Base-by-base conservation (phyloP, 2,888 invertebrate genomes). In the Fragum sueziense region DNA sequence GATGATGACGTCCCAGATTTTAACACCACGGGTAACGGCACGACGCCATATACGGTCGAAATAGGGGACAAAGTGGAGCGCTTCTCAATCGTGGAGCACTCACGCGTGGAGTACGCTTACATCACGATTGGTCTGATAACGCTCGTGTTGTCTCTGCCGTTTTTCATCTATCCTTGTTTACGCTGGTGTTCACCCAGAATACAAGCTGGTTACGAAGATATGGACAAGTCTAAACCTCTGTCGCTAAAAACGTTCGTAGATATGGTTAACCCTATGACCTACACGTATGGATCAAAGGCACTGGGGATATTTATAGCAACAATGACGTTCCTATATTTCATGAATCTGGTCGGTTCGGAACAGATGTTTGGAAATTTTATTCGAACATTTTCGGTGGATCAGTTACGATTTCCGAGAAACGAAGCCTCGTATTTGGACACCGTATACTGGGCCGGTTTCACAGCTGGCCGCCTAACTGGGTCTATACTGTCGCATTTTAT, bases 351-450 rank as follows among this genome's bases (percentile, higher is more conserved):
- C 9, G 84, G 84, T 9, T 81, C 79, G 22, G 84, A 80, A 34
- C 84, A 84, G 47, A 67, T 84, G 25, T 84, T 79, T 71, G 84
- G 80, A 41, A 84, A 81, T 68, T 84, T 84, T 34, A 65, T 84
- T n/a, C 70, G 84, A 37, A 81, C 84, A 31, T 84, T 79, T 75
- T 84, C 84, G 20, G 84, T 84, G 37, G 84, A 81, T 62, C 69
- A 79, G 41, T 67, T 85, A 27, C 71, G 77, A n/a, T 85, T 86
- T 67, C 52, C 71, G 20, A 68, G 85, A 52, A 74, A 83, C 54
- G 81, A 81, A 54, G 86, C 86, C 1, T 80, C 85, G 0, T 81
- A 80, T 51, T 70, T 86, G 17, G 81, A 83, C 57, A 85, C 85
- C 0, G 80, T 69, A 17, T 86, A 77, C 74, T 86, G 82, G 82